Conservation (phyloP, 2,797 vertebrate species). For the Babyrousa celebensis region DNA sequence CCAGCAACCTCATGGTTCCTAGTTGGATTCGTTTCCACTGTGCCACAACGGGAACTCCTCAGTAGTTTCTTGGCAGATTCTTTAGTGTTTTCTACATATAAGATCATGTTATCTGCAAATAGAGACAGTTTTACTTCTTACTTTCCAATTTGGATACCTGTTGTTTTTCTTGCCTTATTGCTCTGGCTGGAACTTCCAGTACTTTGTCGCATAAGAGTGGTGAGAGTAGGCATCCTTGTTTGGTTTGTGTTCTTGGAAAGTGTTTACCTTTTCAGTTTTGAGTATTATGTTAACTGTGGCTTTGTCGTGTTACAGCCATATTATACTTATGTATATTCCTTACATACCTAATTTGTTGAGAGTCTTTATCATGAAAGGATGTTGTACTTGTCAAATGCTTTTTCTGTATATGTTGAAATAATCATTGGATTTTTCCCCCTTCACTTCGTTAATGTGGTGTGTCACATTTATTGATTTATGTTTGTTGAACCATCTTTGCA, state of each 20-base stretch:
- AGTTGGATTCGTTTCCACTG: too few species aligned
- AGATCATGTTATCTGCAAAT: not conserved
- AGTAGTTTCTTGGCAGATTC: not conserved
- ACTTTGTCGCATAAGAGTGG: not conserved
- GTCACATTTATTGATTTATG: not conserved
- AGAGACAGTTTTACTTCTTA: not conserved
- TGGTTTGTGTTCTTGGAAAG: not conserved
- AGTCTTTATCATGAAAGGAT: not conserved
- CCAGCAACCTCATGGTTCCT: too few species aligned
- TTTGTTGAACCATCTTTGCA: not conserved
- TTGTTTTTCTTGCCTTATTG: not conserved
- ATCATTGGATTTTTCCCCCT: not conserved
- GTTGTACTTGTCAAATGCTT: not conserved
- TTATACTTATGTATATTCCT: not conserved
- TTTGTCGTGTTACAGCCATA: not conserved
- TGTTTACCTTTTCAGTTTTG: not conserved
- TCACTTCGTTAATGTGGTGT: not conserved
- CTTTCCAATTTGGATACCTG: not conserved
- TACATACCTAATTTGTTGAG: not conserved
- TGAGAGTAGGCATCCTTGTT: not conserved
- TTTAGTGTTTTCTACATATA: not conserved
- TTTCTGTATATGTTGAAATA: not conserved
- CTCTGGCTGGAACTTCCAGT: not conserved
- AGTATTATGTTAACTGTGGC: not conserved
- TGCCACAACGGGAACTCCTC: too few species aligned